phyloP scores from a whole-genome alignment of 2,797 vertebrate genomes.

The Sebastiscus albofasciatus region DNA sequence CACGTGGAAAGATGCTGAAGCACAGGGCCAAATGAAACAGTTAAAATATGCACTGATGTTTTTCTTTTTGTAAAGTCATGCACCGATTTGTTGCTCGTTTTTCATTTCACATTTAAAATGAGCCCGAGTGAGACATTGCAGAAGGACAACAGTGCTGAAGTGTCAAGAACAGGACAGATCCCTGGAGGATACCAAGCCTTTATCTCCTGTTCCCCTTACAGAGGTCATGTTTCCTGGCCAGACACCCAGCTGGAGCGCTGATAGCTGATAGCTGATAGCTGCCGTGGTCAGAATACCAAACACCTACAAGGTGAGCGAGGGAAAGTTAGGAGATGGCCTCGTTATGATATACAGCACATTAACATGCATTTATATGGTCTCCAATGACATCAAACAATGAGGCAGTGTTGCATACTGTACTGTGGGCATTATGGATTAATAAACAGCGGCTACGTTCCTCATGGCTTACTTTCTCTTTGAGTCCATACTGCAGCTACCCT shows the following conservation, averaged over 20 bases:
- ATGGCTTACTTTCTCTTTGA: too few species aligned
- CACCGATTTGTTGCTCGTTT: constrained; percentile 1
- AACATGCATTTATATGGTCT: background rate
- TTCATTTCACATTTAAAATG: background rate
- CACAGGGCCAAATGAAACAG: background rate
- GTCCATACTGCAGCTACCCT: too few species aligned
- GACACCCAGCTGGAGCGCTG: constrained; percentile 28
- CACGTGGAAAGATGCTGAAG: background rate
- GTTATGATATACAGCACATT: background rate
- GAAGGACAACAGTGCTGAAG: constrained; percentile 2
- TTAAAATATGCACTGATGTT: background rate
- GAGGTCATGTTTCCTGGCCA: constrained; percentile 62
- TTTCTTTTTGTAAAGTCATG: background rate
- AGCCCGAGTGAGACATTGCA: background rate
- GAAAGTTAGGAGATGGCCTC: background rate
- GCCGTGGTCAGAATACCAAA: constrained; percentile 57
- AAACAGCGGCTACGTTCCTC: too few species aligned
- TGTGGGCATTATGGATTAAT: background rate
- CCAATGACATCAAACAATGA: background rate
- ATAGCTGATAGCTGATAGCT: constrained; percentile 13
- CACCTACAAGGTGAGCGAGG: constrained; percentile 17
- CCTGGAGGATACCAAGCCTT: constrained; percentile 10
- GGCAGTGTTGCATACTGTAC: background rate
- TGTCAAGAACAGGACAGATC: background rate
- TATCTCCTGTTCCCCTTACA: constrained; percentile 26